Evolutionary conservation across 2,888 invertebrate genomes (phyloP).

Genomic region (Nudaria mundana): DNA sequence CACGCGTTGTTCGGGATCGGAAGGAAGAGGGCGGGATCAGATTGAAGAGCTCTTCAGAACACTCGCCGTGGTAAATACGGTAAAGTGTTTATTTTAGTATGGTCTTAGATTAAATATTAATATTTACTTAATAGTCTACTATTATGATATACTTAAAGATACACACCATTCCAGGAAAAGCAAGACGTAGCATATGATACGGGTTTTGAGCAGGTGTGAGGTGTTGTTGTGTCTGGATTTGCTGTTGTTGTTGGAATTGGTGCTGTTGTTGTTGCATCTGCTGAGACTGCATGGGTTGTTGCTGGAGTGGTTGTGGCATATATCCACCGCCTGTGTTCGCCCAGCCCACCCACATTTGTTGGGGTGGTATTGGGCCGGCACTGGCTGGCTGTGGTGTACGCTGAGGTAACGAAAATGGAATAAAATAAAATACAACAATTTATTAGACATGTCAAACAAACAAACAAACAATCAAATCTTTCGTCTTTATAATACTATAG

Average conservation of each 20-base stretch:
- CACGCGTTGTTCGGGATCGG: too few species aligned
- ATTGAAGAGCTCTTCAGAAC: too few species aligned
- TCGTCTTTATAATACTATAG: too few species aligned
- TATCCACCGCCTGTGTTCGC: constrained; percentile 40
- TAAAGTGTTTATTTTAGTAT: too few species aligned
- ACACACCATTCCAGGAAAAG: constrained; percentile 63
- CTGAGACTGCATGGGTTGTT: constrained; percentile 6
- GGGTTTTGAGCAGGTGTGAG: constrained; percentile 13
- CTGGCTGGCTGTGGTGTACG: constrained; percentile 42
- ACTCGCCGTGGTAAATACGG: too few species aligned
- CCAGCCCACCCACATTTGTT: constrained; percentile 62
- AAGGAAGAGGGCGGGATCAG: too few species aligned
- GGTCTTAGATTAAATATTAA: too few species aligned
- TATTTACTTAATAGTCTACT: too few species aligned
- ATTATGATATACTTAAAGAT: too few species aligned
- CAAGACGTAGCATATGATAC: constrained; percentile 50
- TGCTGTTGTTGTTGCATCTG: constrained; percentile 15
- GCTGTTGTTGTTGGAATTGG: constrained; percentile 15
- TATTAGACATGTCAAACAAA: too few species aligned
- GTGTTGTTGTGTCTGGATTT: constrained; percentile 4
- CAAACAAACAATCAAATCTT: too few species aligned
- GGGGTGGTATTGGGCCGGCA: constrained; percentile 24
- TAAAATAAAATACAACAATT: too few species aligned
- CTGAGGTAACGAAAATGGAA: constrained; percentile 28
- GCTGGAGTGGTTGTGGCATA: constrained; percentile 38